Evolutionary conservation across 2,888 invertebrate species (phyloP), one percentile per base, ranked within the genome.

Genomic region (Machimus rusticus): DNA sequence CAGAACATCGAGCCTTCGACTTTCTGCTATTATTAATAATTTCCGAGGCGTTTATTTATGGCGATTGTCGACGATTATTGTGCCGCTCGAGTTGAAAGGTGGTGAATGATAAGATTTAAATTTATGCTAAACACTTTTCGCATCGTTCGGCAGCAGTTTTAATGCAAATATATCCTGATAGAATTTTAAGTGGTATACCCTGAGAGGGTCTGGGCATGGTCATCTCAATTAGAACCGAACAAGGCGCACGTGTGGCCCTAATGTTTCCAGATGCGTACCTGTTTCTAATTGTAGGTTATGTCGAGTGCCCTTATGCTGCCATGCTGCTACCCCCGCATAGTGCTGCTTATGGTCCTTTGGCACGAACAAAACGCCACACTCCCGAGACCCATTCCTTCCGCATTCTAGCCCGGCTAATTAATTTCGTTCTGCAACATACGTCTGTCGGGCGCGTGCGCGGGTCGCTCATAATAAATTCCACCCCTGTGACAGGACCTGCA

Each of bases 341-440:
- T 37, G 57, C n/a, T n/a, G 55, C 28, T 82, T 55, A 82, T 82
- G 57, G 82, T 46, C 16, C 31, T 82, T 82, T 82, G 55, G 82
- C 82, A 82, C 55, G 82, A 78, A 78, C 39, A 37, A 19, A 43
- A 39, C 31, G 43, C 37, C 43, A 37, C 28, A 77, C 19, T 31
- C 51, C 34, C 51, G 14, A 51, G 14, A 2, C 12, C 51, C 28
- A 39, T 37, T 86, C 39, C 77, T 57, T 78, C 86, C 77, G 77
- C 39, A 55, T 78, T 57, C 23, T 79, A n/a, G 55, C 4, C 55
- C n/a, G 19, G 23, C 74, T 87, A 87, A 87, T 87, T 81, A 87
- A 82, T 82, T 87, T 87, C 82, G 82, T 74, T 82, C 74, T 74
- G 74, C 82, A 87, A 81, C 87, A 82, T 82, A 87, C 81, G 87